Evolutionary conservation across 2,888 invertebrate genomes (phyloP), one percentile per base, ranked within the genome.

Genomic region (Polydrusus pterygomalis): DNA sequence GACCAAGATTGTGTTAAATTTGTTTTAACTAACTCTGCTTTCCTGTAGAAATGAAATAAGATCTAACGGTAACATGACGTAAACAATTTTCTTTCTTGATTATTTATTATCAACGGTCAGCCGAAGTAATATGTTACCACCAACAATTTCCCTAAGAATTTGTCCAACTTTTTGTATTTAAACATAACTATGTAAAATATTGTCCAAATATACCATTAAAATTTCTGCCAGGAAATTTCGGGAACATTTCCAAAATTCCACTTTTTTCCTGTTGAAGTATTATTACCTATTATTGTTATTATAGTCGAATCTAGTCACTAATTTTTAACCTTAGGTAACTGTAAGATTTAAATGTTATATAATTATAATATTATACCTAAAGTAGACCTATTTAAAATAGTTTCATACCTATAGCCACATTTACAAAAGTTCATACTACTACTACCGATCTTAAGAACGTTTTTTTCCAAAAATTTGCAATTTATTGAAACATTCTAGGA

Each of bases 151-250:
- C 65, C 13, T 54, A 45, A 64, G 49, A 71, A 74, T 68, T 51
- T 63, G 69, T 74, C 74, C 74, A 74, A 60, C 40, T 74, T 73
- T 74, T 74, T 74, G 69, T 74, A 74, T 69, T 60, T 49, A 68
- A 68, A 58, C 47, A 38, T 51, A 64, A 64, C 25, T 74, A 68
- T 74, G 74, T 74, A 74, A 67, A 68, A 74, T 74, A 74, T 38
- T 69, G 74, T 74, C 74, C 74, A 74, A 74, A 69, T 73, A 67
- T 67, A 60, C 30, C 49, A 11, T 58, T 47, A 67, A 60, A 74
- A 47, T 68, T 63, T 69, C 45, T 34, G 64, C 64, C 64, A 25
- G 62, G 62, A 54, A 30, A 49, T 60, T 34, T 69, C 45, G 20
- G 64, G 47, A 69, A 56, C 34, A 38, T 71, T 71, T 71, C 56